phyloP scores from a whole-genome alignment of 2,888 invertebrate species.

The Thecocarcelia acutangulata region DNA sequence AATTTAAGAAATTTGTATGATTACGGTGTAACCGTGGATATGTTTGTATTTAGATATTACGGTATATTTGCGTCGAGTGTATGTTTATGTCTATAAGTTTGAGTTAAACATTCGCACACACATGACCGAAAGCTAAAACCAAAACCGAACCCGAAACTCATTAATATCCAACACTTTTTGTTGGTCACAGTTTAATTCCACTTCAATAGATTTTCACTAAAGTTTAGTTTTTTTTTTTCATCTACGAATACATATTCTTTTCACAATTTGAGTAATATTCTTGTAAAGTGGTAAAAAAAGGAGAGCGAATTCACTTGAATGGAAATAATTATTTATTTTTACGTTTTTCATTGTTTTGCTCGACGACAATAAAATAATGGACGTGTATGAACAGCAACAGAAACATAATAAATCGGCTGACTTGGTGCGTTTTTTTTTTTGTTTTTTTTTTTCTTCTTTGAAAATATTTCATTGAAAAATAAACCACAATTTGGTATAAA shows the following conservation, averaged over 20 bases:
- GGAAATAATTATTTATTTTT: slow-evolving; percentile 73
- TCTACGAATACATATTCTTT: slow-evolving; percentile 57
- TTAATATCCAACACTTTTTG: slow-evolving; percentile 70
- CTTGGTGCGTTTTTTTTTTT: slow-evolving; percentile 25
- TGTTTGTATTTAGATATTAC: neutral
- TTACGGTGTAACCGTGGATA: no score
- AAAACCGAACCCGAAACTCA: slow-evolving; percentile 57
- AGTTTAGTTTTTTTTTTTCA: slow-evolving; percentile 60
- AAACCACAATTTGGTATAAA: slow-evolving; percentile 66
- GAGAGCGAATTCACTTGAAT: slow-evolving; percentile 75
- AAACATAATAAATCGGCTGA: slow-evolving; percentile 52
- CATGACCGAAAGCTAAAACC: slow-evolving; percentile 49
- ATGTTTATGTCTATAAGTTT: neutral
- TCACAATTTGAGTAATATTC: slow-evolving; percentile 15
- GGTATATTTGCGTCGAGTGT: neutral
- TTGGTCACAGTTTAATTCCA: slow-evolving; percentile 79
- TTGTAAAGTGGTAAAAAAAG: slow-evolving; percentile 49
- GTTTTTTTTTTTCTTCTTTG: neutral
- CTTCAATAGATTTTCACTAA: slow-evolving; percentile 74
- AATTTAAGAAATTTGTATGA: no score
- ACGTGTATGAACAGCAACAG: slow-evolving; percentile 53
- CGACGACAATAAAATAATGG: slow-evolving; percentile 56
- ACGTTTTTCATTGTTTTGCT: slow-evolving; percentile 49
- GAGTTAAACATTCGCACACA: slow-evolving; percentile 15
- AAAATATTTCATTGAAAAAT: slow-evolving; percentile 62